Evolutionary conservation across 2,888 invertebrate genomes (phyloP), one percentile per base, ranked within the genome.

Genomic region (Lepeophtheirus nordmannii): DNA sequence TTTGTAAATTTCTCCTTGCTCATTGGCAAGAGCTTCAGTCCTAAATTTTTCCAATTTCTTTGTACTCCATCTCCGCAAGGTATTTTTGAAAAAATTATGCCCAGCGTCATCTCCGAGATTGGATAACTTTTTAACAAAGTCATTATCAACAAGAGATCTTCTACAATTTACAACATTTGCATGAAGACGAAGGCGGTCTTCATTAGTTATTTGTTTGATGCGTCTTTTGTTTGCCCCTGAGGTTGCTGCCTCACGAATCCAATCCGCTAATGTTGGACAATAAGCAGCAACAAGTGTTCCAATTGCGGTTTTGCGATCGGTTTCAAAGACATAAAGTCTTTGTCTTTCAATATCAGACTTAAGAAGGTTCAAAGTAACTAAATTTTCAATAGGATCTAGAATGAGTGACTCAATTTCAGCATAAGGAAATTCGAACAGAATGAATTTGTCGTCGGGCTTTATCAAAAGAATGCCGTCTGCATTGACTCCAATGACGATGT

Each of bases 281-380:
- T 94, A 94, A 53, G 90, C 89, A 10, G 91, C 89, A 73, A 93
- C 90, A 59, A 93, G 78, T 72, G 89, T 88, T 0, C 91, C 93
- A 61, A 94, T 89, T 77, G 93, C 93, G 72, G 86, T 84, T 75
- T 92, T 91, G 72, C 89, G 87, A 0, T 82, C 76, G 0, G 91
- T 91, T 75, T 93, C 93, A 72, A 94, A 87, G 20, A 93, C 92
- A 75, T 91, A 92, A 76, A 91, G 92, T 72, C 89, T 87, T 73
- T 85, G 79, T 37, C 82, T 84, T 75, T 76, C 86, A 59, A 83
- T 83, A 38, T 75, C 71, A 7, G 72, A 72, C 68, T 89, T 82
- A 70, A 87, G 83, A 62, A 94, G 78, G 67, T 89, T 90, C 71
- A 94, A 84, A 0, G 92, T 92, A 58, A 94, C 84, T 70, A 93